Percentiles rank a stretch among this genome's conserved stretches.
Conservation (phyloP, 2,113 vertebrate species). For the Cyphomyrus discorhynchus region DNA sequence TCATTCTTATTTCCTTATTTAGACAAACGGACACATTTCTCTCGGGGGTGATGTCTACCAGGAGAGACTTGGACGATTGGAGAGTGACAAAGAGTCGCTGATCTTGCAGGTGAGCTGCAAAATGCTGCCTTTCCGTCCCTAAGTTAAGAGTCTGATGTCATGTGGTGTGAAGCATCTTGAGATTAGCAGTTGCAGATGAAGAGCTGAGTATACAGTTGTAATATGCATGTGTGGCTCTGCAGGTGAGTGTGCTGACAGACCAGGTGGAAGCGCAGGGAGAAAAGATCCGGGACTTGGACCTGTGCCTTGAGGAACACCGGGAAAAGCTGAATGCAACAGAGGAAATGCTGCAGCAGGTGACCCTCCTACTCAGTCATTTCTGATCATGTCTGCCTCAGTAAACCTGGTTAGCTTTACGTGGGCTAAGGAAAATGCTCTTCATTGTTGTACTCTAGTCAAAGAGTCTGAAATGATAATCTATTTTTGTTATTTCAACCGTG, state of each 20-base stretch:
- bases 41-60: constrained; percentile 84
- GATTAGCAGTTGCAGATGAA: neutral
- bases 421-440: neutral
- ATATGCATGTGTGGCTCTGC: constrained; percentile 8
- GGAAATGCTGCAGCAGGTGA: constrained; percentile 94
- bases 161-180: neutral
- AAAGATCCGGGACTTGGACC: constrained; percentile 91
- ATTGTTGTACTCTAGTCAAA: neutral
- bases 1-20: constrained; percentile 34
- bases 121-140: neutral
- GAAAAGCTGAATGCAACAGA: constrained; percentile 91
- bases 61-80: constrained; percentile 83
- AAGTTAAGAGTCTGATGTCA: neutral
- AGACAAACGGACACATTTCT: constrained; percentile 89
- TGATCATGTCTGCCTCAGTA: neutral
- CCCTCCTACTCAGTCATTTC: neutral
- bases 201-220: neutral
- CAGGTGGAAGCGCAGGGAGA: constrained; percentile 97
- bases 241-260: constrained; percentile 97
- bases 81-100: constrained; percentile 93
- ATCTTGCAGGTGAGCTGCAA: constrained; percentile 80
- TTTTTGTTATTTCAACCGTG: neutral
- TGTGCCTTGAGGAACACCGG: constrained; percentile 90
- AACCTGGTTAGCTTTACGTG: neutral
- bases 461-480: neutral